Conservation (phyloP, 2,797 vertebrate species). For the Allobates femoralis region DNA sequence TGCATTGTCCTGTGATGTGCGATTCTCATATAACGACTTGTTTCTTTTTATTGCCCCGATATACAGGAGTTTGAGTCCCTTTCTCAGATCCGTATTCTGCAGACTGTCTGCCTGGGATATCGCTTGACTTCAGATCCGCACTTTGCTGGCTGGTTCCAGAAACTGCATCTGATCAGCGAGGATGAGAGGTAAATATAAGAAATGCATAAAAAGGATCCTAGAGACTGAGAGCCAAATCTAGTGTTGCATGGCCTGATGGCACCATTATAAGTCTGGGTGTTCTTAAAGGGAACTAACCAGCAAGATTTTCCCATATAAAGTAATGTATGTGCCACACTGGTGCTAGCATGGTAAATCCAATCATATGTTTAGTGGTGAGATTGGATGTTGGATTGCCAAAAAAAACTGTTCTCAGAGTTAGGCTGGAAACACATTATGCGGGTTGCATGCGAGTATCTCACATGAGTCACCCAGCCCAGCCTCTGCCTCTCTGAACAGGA, state of each 20-base stretch:
- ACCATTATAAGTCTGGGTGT: no score
- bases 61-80: constrained; percentile 90
- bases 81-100: constrained; percentile 87
- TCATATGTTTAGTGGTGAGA: no score
- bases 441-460: no score
- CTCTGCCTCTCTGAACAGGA: no score
- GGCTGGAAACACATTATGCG: no score
- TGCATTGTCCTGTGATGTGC: neutral
- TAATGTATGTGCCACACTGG: no score
- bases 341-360: no score
- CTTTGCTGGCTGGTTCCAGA: constrained; percentile 84
- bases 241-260: neutral
- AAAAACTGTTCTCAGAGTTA: no score
- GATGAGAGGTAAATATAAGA: constrained; percentile 83
- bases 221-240: neutral
- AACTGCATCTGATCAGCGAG: constrained; percentile 80
- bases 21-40: neutral
- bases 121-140: constrained; percentile 75
- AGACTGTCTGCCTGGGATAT: constrained; percentile 87
- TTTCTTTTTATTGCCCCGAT: neutral
- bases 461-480: no score
- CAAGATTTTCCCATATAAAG: no score
- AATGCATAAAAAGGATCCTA: neutral
- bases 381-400: no score
- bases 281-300: no score